phyloP scores from a whole-genome alignment of 2,113 vertebrate species.

The Coracopsis vasa region DNA sequence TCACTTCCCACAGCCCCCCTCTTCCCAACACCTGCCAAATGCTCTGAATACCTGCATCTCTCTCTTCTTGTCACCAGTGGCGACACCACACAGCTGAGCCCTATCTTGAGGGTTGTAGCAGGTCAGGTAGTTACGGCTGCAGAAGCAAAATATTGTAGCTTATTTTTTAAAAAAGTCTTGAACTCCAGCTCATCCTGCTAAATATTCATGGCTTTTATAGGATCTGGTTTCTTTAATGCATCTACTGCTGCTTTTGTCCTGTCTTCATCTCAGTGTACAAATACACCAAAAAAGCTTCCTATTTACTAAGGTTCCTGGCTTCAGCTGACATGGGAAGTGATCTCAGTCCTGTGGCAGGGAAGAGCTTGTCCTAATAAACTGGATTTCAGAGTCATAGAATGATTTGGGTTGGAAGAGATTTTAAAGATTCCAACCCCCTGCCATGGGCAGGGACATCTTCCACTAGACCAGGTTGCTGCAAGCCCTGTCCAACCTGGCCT shows the following conservation, averaged over 20 bases:
- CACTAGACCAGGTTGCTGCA: not conserved
- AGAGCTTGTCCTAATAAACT: constrained; percentile 12
- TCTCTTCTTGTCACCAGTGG: not conserved
- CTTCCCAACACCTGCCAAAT: not conserved
- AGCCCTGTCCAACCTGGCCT: not conserved
- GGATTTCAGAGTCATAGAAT: not conserved
- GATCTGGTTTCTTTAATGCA: not conserved
- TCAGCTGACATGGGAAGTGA: not conserved
- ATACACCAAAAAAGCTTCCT: not conserved
- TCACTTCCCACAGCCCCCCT: not conserved
- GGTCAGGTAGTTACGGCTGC: not conserved
- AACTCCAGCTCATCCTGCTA: not conserved
- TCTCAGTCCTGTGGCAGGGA: not conserved
- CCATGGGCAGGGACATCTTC: not conserved
- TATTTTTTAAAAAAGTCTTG: not conserved
- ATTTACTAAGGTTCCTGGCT: not conserved
- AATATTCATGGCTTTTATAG: not conserved
- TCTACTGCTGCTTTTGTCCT: not conserved
- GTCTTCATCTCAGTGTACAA: not conserved
- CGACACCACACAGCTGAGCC: not conserved
- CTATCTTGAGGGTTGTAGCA: not conserved
- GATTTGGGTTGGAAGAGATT: not conserved
- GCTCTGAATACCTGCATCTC: not conserved
- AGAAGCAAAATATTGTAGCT: not conserved
- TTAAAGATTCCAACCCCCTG: not conserved